A percentile compares a stretch with the other conserved stretches of the same genome.
phyloP scores from a whole-genome alignment of 1,140 invertebrate genomes.

The Dolichoris vasculosae region DNA sequence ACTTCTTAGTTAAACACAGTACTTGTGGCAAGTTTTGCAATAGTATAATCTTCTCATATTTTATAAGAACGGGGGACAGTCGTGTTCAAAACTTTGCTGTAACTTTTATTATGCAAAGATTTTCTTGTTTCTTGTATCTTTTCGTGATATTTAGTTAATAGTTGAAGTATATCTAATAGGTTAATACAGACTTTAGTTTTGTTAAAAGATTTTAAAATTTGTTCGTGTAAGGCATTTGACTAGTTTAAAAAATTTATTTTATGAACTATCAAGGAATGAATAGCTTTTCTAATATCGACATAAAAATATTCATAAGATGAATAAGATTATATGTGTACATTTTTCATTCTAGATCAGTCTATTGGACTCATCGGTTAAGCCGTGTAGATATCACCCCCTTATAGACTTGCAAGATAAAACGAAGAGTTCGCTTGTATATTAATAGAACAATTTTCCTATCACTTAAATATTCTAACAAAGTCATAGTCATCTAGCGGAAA shows the following conservation, averaged over 20 bases:
- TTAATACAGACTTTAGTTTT: not conserved
- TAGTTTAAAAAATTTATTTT: not conserved
- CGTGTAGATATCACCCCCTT: too few species aligned
- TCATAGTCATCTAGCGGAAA: too few species aligned
- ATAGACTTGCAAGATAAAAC: too few species aligned
- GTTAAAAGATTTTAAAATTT: not conserved
- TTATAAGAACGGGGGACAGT: slow-evolving; percentile 16
- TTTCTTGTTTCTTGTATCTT: slow-evolving; percentile 11
- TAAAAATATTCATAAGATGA: too few species aligned
- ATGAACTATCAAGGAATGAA: too few species aligned
- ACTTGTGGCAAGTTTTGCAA: slow-evolving; percentile 14
- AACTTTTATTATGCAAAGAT: not conserved
- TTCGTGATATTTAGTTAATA: slow-evolving; percentile 1
- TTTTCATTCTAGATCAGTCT: too few species aligned
- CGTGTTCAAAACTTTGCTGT: not conserved
- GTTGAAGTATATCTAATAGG: not conserved
- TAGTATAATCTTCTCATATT: slow-evolving; percentile 27
- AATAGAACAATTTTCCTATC: too few species aligned
- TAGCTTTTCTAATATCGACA: too few species aligned
- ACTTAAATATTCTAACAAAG: too few species aligned
- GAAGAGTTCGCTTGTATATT: too few species aligned
- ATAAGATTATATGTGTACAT: too few species aligned
- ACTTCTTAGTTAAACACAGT: slow-evolving; percentile 1
- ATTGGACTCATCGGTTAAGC: too few species aligned
- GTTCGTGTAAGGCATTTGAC: not conserved